Evolutionary conservation across 2,113 vertebrate genomes (phyloP).

Genomic region (Xiphias gladius): DNA sequence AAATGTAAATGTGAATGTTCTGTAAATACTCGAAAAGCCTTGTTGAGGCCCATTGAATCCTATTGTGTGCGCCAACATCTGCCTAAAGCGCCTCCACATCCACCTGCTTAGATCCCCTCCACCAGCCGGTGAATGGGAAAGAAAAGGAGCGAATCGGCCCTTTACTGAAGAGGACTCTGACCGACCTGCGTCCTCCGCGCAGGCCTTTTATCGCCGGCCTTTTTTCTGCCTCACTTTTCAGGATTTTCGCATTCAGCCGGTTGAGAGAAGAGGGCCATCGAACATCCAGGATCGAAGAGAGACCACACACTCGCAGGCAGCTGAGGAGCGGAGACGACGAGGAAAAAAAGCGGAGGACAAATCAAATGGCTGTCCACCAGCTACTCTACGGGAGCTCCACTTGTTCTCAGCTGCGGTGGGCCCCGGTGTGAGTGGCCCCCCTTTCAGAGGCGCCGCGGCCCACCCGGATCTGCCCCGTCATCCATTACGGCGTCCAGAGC

Average conservation of each 20-base stretch:
- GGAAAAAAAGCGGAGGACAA: constrained; percentile 63
- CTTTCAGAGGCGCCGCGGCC: constrained; percentile 62
- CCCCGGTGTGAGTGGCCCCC: constrained; percentile 46
- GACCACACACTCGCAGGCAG: constrained; percentile 72
- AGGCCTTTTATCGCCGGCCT: constrained; percentile 52
- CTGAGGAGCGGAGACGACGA: constrained; percentile 25
- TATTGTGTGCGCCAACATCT: constrained; percentile 65
- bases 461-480: constrained; percentile 72
- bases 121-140: constrained; percentile 13
- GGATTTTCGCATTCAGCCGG: constrained; percentile 30
- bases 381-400: constrained; percentile 69
- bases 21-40: constrained; percentile 66
- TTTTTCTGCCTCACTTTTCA: constrained; percentile 42
- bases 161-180: constrained; percentile 47
- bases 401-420: constrained; percentile 73
- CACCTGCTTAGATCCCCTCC: constrained; percentile 53
- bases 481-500: constrained; percentile 72
- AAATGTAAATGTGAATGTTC: constrained; percentile 72
- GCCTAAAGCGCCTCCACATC: constrained; percentile 49
- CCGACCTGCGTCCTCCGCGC: constrained; percentile 29
- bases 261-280: constrained; percentile 54
- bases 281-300: constrained; percentile 35
- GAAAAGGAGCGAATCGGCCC: constrained; percentile 31
- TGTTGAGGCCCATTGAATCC: constrained; percentile 41
- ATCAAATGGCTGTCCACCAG: constrained; percentile 78